Conservation (phyloP, 2,113 vertebrate species). For the Entomyzon cyanotis region DNA sequence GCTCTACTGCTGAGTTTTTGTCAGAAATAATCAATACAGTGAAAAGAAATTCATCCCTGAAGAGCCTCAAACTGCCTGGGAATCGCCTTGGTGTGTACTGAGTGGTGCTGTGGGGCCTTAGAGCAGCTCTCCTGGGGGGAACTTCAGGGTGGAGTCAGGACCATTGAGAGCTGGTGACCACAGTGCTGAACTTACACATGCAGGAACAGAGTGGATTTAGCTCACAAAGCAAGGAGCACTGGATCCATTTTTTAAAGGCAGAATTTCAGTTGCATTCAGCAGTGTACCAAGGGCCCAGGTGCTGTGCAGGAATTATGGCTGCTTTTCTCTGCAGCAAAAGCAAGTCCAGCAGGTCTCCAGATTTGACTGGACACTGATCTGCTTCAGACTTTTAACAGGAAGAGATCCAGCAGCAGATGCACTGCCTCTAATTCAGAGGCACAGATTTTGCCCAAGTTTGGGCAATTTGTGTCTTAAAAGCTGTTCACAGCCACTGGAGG, state of each 20-base stretch:
- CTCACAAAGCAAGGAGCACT: background rate
- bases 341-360: background rate
- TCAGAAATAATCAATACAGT: constrained; percentile 79
- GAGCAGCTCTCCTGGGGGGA: background rate
- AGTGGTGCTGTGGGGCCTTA: background rate
- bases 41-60: constrained; percentile 80
- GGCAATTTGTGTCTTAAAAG: background rate
- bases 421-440: background rate
- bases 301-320: fast-evolving
- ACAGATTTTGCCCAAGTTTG: background rate
- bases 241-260: background rate
- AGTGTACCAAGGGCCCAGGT: background rate
- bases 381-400: background rate
- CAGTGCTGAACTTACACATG: background rate
- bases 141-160: background rate
- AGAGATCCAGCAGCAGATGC: background rate
- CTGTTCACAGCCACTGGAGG: background rate
- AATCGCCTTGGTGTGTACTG: constrained; percentile 86
- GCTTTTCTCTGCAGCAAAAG: background rate
- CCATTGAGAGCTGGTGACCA: background rate
- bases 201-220: background rate
- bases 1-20: constrained; percentile 76
- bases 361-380: background rate
- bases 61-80: constrained; percentile 82
- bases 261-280: background rate